Percentiles rank a stretch among this genome's conserved stretches.
Evolutionary conservation across 2,888 invertebrate genomes (phyloP).

Genomic region (Hydriomena furcata): DNA sequence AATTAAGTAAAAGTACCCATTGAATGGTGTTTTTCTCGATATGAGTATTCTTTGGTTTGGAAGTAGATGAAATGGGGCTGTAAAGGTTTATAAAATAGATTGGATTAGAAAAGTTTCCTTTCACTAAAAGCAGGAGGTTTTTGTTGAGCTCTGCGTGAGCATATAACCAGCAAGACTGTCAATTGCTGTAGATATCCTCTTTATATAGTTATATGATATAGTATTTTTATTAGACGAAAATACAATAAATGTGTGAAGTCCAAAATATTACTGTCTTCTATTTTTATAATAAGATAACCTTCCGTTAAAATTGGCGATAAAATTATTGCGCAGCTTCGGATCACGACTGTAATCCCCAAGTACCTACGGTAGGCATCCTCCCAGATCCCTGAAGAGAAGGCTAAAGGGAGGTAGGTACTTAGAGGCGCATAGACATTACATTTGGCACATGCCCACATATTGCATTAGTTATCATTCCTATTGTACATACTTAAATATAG

Average conservation of each 20-base stretch:
- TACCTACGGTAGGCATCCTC: too few relatives aligned
- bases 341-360: too few relatives aligned
- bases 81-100: slow-evolving; percentile 61
- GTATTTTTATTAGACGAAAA: slow-evolving; percentile 84
- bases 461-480: too few relatives aligned
- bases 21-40: slow-evolving; percentile 65
- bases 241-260: slow-evolving; percentile 84
- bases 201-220: slow-evolving; percentile 77
- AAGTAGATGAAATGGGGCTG: slow-evolving; percentile 65
- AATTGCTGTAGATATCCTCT: slow-evolving; percentile 81
- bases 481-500: too few relatives aligned
- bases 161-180: slow-evolving; percentile 81
- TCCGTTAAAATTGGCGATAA: too few relatives aligned
- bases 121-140: slow-evolving; percentile 58
- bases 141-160: slow-evolving; percentile 64
- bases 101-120: slow-evolving; percentile 52
- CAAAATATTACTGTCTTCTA: slow-evolving; percentile 45
- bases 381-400: too few relatives aligned
- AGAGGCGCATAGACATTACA: too few relatives aligned
- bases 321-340: too few relatives aligned
- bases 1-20: slow-evolving; percentile 57
- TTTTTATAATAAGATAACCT: too few relatives aligned
- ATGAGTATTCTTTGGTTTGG: slow-evolving; percentile 44
- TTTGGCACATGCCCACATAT: too few relatives aligned
- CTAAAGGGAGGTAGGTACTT: too few relatives aligned